phyloP scores from a whole-genome alignment of 2,888 invertebrate genomes.

The Sympetrum striolatum region DNA sequence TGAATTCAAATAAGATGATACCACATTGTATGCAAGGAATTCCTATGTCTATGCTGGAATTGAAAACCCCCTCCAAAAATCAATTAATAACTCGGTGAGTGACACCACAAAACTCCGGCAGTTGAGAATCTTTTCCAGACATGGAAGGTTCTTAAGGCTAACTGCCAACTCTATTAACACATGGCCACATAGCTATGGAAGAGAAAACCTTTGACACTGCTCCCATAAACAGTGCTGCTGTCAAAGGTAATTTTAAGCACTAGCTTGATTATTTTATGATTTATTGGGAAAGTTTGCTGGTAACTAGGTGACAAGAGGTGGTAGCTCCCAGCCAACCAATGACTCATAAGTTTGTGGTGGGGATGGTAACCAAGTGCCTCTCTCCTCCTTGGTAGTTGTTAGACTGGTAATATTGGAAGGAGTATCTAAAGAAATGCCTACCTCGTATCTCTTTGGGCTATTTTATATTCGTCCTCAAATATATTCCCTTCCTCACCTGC shows the following conservation, averaged over 20 bases:
- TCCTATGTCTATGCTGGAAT: neutral
- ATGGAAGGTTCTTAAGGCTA: slow-evolving; percentile 15
- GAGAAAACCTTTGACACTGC: slow-evolving; percentile 7
- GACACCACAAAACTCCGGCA: slow-evolving; percentile 16
- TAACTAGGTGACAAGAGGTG: slow-evolving; percentile 11
- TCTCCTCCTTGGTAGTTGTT: neutral
- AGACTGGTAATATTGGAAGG: neutral
- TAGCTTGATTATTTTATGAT: neutral
- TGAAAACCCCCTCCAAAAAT: slow-evolving; percentile 14
- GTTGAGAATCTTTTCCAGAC: slow-evolving; percentile 28
- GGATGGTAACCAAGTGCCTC: neutral
- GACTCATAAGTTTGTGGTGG: slow-evolving; percentile 15
- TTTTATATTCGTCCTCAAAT: neutral
- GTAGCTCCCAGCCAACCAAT: neutral
- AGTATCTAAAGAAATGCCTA: neutral
- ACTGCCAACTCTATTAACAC: neutral
- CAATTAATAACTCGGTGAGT: slow-evolving; percentile 37
- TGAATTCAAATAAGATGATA: slow-evolving; percentile 1
- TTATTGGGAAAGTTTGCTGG: neutral
- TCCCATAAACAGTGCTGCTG: neutral
- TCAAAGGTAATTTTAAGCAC: slow-evolving; percentile 5
- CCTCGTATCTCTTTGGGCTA: neutral
- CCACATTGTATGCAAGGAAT: neutral
- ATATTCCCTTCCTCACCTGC: neutral
- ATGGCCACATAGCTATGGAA: slow-evolving; percentile 5